phyloP scores from a whole-genome alignment of 2,888 invertebrate genomes.

The Chrysina gloriosa region DNA sequence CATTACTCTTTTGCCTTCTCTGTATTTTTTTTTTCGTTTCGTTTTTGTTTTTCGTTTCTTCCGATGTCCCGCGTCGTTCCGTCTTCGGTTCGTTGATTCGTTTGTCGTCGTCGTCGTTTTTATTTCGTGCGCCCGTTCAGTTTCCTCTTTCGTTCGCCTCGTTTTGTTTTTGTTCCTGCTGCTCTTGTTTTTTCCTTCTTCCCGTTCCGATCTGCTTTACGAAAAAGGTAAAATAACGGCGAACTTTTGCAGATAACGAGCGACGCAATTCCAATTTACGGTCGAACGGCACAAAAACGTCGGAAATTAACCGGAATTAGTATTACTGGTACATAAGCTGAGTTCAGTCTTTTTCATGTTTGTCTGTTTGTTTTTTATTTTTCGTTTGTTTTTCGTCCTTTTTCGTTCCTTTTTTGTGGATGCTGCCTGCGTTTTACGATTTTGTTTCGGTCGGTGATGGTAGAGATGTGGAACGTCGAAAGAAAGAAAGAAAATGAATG shows the following conservation, averaged over 20 bases:
- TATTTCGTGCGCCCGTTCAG: background rate
- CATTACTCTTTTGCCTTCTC: background rate
- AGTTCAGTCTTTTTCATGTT: too few relatives aligned
- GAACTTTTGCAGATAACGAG: slow-evolving; percentile 67
- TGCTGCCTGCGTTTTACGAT: too few relatives aligned
- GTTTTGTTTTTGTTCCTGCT: background rate
- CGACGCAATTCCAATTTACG: slow-evolving; percentile 70
- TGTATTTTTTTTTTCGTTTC: background rate
- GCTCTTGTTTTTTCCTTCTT: background rate
- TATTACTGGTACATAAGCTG: slow-evolving; percentile 22
- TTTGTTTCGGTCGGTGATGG: too few relatives aligned
- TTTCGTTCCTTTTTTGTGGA: too few relatives aligned
- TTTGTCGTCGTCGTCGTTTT: background rate
- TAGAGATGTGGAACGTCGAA: too few relatives aligned
- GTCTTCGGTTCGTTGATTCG: too few relatives aligned
- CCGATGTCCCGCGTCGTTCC: too few relatives aligned
- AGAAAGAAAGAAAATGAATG: too few relatives aligned
- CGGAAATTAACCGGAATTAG: slow-evolving; percentile 63
- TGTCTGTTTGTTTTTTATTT: background rate
- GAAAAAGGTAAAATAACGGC: background rate
- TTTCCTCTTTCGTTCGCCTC: slow-evolving; percentile 2
- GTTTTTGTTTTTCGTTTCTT: too few relatives aligned
- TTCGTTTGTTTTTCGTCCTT: background rate
- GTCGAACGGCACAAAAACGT: slow-evolving; percentile 72
- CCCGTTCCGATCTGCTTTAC: background rate